These are phyloP conservation scores for Podarcis muralis DNA, from an alignment of 2,113 vertebrate species.

Conservation along the genomic window DNA sequence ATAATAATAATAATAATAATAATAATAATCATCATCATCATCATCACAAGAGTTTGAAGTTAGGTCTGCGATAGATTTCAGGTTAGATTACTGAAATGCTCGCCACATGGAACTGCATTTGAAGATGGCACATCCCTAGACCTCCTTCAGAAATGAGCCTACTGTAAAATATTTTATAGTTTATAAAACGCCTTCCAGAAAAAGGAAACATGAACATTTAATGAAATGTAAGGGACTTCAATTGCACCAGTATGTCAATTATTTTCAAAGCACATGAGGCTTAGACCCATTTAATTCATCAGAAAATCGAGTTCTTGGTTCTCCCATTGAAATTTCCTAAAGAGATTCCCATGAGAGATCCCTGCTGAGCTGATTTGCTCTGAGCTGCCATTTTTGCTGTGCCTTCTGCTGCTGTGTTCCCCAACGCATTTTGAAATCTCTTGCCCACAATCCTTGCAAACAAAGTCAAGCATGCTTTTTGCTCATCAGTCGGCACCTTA, in stretches of 20 bases:
- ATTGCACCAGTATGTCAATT: background rate
- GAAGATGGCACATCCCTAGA: background rate
- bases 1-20: no score
- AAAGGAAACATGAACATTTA: constrained; percentile 10
- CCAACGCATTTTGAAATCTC: background rate
- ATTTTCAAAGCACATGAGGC: background rate
- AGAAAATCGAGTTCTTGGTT: background rate
- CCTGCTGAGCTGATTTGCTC: background rate
- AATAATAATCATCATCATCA: no score
- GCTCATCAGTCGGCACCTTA: background rate
- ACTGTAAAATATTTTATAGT: no score
- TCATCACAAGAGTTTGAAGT: background rate
- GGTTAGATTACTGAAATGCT: no score
- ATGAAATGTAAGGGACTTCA: background rate
- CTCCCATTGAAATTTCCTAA: background rate
- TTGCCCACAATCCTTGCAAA: background rate
- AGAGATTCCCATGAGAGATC: background rate
- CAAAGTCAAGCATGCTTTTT: constrained; percentile 1
- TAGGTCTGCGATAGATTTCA: no score
- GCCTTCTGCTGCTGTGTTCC: background rate
- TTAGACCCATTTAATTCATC: background rate
- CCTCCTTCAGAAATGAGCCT: background rate
- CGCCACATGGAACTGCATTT: background rate
- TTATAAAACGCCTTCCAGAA: background rate
- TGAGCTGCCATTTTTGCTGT: background rate